Conservation (phyloP, 1,140 invertebrate species). For the Ostrea edulis region DNA sequence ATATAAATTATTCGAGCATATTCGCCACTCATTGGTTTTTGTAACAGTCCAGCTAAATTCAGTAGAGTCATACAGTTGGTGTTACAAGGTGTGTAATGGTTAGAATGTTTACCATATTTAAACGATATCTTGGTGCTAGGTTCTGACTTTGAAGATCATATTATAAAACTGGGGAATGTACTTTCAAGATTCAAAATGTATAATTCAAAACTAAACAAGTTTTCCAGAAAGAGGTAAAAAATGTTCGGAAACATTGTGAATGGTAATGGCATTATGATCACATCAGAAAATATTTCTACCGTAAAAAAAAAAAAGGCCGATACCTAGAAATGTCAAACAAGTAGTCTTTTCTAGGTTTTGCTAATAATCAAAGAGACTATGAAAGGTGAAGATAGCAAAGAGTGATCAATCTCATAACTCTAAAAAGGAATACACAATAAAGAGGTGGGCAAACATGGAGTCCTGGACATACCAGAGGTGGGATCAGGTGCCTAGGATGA, state of each 20-base stretch:
- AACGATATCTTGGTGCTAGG: conserved; percentile 48
- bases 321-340: conserved; percentile 4
- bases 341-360: conserved; percentile 1
- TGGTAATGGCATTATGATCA: conserved; percentile 36
- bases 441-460: too few relatives aligned
- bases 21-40: conserved; percentile 63
- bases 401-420: too few relatives aligned
- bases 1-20: conserved; percentile 52
- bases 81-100: conserved; percentile 55
- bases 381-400: too few relatives aligned
- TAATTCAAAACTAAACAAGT: conserved; percentile 56
- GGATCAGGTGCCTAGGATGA: too few relatives aligned
- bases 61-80: conserved; percentile 61
- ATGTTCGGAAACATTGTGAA: conserved; percentile 45
- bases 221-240: conserved; percentile 50
- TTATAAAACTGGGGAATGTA: neutral
- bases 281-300: conserved; percentile 34
- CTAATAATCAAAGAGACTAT: conserved; percentile 25
- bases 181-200: conserved; percentile 30
- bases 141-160: conserved; percentile 34
- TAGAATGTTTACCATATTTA: conserved; percentile 40
- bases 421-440: too few relatives aligned
- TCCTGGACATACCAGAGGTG: too few relatives aligned
- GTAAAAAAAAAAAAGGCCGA: conserved; percentile 35
- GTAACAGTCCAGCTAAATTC: conserved; percentile 56